These are phyloP conservation scores for Fragum fragum DNA, from an alignment of 2,888 invertebrate genomes.

Conservation along the genomic window DNA sequence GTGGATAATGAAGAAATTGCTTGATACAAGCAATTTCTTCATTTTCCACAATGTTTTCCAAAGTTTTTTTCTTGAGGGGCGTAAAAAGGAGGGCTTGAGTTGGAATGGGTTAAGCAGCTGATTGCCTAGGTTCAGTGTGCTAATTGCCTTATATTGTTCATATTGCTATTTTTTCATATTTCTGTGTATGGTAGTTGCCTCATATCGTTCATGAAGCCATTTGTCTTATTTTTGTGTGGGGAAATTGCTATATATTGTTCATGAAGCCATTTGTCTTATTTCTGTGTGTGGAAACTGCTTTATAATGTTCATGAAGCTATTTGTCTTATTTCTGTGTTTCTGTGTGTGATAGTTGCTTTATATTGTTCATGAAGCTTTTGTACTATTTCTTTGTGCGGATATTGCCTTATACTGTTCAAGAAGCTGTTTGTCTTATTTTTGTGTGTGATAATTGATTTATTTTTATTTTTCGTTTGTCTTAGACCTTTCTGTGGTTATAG, in stretches of 20 bases:
- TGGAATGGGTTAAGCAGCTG: too few species aligned
- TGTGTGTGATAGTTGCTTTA: conserved; percentile 84
- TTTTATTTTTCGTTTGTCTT: conserved; percentile 77
- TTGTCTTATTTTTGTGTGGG: conserved; percentile 83
- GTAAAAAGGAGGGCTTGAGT: too few species aligned
- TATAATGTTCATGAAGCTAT: conserved; percentile 83
- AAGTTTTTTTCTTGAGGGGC: too few species aligned
- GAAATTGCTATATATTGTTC: conserved; percentile 11
- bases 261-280: background rate
- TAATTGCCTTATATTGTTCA: too few species aligned
- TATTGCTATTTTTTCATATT: too few species aligned
- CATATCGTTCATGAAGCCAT: conserved; percentile 83
- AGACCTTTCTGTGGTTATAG: conserved; percentile 83
- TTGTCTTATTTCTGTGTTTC: conserved; percentile 85
- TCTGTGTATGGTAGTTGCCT: conserved; percentile 36
- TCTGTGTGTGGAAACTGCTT: conserved; percentile 29
- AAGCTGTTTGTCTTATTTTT: conserved; percentile 76
- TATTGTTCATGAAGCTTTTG: conserved; percentile 81
- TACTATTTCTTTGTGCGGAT: too few species aligned
- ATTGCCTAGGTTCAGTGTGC: too few species aligned
- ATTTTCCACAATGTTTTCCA: too few species aligned
- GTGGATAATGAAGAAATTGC: too few species aligned
- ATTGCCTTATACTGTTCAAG: conserved; percentile 78
- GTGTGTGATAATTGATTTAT: too few species aligned
- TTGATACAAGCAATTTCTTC: too few species aligned